These are phyloP conservation scores for Montipora capitata DNA, from an alignment of 92 coral and sea anemone genomes.

Conservation along the genomic window DNA sequence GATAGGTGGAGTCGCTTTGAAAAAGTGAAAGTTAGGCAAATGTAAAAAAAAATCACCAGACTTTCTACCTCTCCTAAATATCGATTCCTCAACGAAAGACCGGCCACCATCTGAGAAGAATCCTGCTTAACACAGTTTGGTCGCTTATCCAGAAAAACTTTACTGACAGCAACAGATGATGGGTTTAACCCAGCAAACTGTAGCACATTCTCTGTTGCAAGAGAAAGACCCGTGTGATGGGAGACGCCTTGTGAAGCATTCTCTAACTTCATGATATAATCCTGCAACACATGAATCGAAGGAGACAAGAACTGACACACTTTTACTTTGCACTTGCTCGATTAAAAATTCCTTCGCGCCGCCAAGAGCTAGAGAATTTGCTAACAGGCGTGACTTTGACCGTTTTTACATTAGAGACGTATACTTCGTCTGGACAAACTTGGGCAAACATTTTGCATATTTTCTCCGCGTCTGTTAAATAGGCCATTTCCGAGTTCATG, in stretches of 20 bases:
- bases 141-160: slow-evolving; percentile 82
- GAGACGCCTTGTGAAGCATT: slow-evolving; percentile 73
- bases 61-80: slow-evolving; percentile 89
- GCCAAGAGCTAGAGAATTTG: no score
- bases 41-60: background rate
- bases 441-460: no score
- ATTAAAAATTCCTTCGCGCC: no score
- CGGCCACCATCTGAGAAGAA: slow-evolving; percentile 83
- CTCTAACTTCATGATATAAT: slow-evolving; percentile 90
- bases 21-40: no score
- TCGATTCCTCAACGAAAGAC: slow-evolving; percentile 87
- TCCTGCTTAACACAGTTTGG: slow-evolving; percentile 95
- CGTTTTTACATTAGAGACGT: no score
- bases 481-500: no score
- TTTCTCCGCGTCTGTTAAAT: no score
- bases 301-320: no score
- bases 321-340: no score
- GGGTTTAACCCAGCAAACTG: slow-evolving; percentile 84
- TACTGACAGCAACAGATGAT: slow-evolving; percentile 84
- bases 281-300: slow-evolving; percentile 53
- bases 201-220: slow-evolving; percentile 93
- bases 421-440: no score
- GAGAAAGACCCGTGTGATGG: slow-evolving; percentile 93
- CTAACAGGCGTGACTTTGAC: no score
- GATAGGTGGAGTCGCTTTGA: no score